Conservation (phyloP, 1,140 invertebrate genomes). For the Hylyphantes graminicola region DNA sequence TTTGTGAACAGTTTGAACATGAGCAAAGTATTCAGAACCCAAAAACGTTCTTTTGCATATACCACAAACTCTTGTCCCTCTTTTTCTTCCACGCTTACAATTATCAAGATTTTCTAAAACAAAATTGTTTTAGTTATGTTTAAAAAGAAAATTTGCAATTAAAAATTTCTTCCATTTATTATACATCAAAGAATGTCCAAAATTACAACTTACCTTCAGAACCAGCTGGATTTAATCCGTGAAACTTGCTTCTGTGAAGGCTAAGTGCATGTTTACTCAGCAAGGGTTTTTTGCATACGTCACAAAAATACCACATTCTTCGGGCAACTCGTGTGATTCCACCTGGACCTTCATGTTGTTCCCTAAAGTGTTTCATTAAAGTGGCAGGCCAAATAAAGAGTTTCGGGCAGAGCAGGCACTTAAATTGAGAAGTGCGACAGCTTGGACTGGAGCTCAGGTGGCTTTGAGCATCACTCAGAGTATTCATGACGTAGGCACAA, state of each 20-base stretch:
- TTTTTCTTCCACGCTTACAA: conserved; percentile 45
- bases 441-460: conserved; percentile 46
- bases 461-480: conserved; percentile 52
- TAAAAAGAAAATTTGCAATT: background rate
- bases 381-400: conserved; percentile 57
- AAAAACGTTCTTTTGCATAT: conserved; percentile 55
- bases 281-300: conserved; percentile 53
- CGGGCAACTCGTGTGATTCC: conserved; percentile 38
- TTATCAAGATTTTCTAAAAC: conserved; percentile 28
- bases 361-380: conserved; percentile 46
- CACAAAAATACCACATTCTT: conserved; percentile 55
- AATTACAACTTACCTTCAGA: conserved; percentile 23
- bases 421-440: conserved; percentile 48
- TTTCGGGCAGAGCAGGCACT: conserved; percentile 53
- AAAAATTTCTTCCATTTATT: background rate
- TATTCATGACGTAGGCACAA: conserved; percentile 37
- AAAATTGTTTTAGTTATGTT: background rate
- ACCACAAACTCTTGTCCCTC: conserved; percentile 45
- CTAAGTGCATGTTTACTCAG: conserved; percentile 47
- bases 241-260: conserved; percentile 54
- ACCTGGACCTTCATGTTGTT: conserved; percentile 43
- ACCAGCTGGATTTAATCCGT: conserved; percentile 17
- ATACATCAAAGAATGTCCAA: background rate
- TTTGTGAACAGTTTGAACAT: conserved; percentile 39
- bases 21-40: conserved; percentile 13